Evolutionary conservation across 1,140 invertebrate species (phyloP).

Genomic region (Adoxophyes honmai): DNA sequence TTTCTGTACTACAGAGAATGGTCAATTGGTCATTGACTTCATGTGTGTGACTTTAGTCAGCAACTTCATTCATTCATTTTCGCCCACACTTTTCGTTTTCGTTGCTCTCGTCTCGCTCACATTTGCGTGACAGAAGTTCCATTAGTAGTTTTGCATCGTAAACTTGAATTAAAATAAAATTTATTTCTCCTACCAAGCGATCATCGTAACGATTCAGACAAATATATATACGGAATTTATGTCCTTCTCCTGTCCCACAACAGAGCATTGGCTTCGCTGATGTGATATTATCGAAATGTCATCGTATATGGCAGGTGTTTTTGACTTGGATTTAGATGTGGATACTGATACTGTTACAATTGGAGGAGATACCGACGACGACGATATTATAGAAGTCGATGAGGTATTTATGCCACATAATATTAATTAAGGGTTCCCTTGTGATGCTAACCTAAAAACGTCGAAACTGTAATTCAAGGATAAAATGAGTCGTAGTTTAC

Average conservation of each 20-base stretch:
- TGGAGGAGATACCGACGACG: conserved; percentile 88
- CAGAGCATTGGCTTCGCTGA: conserved; percentile 43
- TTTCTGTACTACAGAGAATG: background rate
- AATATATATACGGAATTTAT: background rate
- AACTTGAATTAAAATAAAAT: conserved; percentile 11
- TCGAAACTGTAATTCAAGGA: conserved; percentile 11
- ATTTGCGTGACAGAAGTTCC: conserved; percentile 14
- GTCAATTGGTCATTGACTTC: conserved; percentile 9
- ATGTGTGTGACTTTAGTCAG: conserved; percentile 10
- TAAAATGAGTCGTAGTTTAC: conserved; percentile 17
- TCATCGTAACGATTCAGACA: background rate
- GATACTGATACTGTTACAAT: conserved; percentile 79
- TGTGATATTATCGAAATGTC: conserved; percentile 75
- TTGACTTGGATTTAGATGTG: conserved; percentile 92
- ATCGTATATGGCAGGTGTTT: conserved; percentile 88
- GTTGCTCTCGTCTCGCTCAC: conserved; percentile 3
- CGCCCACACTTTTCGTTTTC: conserved; percentile 6
- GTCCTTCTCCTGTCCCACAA: background rate
- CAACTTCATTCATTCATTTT: conserved; percentile 15
- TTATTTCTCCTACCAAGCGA: background rate
- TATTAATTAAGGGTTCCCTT: background rate
- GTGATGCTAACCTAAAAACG: conserved; percentile 49
- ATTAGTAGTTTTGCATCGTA: conserved; percentile 1
- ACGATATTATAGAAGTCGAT: conserved; percentile 90
- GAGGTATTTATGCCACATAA: conserved; percentile 79